A percentile compares a stretch with the other conserved stretches of the same genome.
Evolutionary conservation across 2,888 invertebrate species (phyloP).

Genomic region (Yponomeuta evonymella): DNA sequence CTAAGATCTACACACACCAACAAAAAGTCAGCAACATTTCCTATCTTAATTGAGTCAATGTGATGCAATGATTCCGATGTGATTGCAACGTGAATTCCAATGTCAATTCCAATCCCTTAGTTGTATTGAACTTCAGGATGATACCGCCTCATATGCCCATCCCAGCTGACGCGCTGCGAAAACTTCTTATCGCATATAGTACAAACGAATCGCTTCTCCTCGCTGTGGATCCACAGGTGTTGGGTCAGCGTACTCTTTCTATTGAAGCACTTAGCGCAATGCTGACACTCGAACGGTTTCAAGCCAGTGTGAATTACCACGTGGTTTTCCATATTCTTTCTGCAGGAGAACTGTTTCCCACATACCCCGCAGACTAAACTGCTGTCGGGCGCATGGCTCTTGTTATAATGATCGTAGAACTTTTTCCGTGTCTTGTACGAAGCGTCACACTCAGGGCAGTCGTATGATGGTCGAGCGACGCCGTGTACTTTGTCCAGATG

Average conservation of each 20-base stretch:
- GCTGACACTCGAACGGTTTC: not conserved
- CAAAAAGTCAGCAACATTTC: too few relatives aligned
- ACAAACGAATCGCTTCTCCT: constrained; percentile 35
- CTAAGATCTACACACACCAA: too few relatives aligned
- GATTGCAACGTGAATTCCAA: too few relatives aligned
- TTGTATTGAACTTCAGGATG: not conserved
- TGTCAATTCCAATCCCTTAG: too few relatives aligned
- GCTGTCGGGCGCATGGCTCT: not conserved
- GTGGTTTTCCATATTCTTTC: not conserved
- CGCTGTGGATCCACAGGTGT: constrained; percentile 46
- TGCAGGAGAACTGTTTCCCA: not conserved
- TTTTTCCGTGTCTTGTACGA: constrained; percentile 28
- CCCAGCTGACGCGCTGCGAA: constrained; percentile 5
- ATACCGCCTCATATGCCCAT: constrained; percentile 6
- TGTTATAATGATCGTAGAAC: too few relatives aligned
- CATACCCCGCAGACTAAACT: not conserved
- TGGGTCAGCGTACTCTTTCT: constrained; percentile 29
- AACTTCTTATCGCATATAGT: constrained; percentile 34
- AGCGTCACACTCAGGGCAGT: constrained; percentile 50
- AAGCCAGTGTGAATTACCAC: not conserved
- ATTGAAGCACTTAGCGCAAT: not conserved
- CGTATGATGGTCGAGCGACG: constrained; percentile 30
- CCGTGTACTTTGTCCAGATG: constrained; percentile 48
- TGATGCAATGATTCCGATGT: too few relatives aligned
- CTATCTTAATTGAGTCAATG: too few relatives aligned